phyloP scores from a whole-genome alignment of 2,113 vertebrate species.

The Notarius lentiginosus region DNA sequence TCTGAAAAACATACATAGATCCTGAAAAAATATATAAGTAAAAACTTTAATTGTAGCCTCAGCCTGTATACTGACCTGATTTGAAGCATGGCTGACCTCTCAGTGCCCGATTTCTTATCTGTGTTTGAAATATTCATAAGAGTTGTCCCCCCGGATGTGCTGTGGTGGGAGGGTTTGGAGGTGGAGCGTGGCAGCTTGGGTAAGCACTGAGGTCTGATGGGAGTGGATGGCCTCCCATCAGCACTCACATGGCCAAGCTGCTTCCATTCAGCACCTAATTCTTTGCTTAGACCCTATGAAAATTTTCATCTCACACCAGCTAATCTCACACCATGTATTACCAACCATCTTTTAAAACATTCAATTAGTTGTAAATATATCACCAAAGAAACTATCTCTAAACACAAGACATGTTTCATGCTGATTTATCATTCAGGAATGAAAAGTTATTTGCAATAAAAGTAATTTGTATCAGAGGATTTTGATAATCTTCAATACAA shows the following conservation, averaged over 20 bases:
- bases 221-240: slow-evolving; percentile 37
- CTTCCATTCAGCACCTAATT: slow-evolving; percentile 33
- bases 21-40: slow-evolving; percentile 11
- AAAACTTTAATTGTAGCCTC: slow-evolving; percentile 23
- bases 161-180: slow-evolving; percentile 47
- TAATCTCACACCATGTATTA: slow-evolving; percentile 9
- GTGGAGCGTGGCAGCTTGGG: slow-evolving; percentile 45
- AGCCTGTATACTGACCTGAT: slow-evolving; percentile 46
- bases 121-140: slow-evolving; percentile 56
- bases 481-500: slow-evolving; percentile 46
- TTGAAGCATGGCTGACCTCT: slow-evolving; percentile 53
- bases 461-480: slow-evolving; percentile 42
- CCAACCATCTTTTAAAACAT: slow-evolving; percentile 29
- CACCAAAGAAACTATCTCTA: slow-evolving; percentile 21
- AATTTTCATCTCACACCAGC: neutral
- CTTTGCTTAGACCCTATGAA: slow-evolving; percentile 2
- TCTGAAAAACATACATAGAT: neutral
- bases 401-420: slow-evolving; percentile 10
- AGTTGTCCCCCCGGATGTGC: slow-evolving; percentile 31
- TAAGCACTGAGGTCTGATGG: slow-evolving; percentile 39
- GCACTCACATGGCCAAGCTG: slow-evolving; percentile 15
- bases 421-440: slow-evolving; percentile 25
- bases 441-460: neutral
- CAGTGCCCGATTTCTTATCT: slow-evolving; percentile 53
- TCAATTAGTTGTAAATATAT: slow-evolving; percentile 27